These are phyloP conservation scores for Cyclina sinensis DNA, from an alignment of 1,140 invertebrate species.

Conservation along the genomic window DNA sequence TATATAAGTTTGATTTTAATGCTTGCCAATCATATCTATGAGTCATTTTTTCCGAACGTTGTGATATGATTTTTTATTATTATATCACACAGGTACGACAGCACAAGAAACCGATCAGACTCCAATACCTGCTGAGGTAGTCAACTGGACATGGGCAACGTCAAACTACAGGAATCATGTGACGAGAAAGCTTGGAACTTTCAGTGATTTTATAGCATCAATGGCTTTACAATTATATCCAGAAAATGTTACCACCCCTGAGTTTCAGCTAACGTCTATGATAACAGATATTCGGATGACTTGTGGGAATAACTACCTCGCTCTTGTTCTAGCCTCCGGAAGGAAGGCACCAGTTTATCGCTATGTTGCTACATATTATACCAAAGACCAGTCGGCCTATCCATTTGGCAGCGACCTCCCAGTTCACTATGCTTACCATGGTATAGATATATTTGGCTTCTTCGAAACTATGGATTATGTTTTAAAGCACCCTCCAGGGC, in stretches of 20 bases:
- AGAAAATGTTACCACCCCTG: slow-evolving; percentile 2
- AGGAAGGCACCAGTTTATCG: slow-evolving; percentile 44
- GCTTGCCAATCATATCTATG: too few relatives aligned
- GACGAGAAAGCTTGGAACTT: slow-evolving; percentile 1
- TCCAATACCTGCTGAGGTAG: slow-evolving; percentile 21
- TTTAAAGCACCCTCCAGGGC: not conserved
- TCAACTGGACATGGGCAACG: too few relatives aligned
- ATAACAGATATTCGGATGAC: slow-evolving; percentile 28
- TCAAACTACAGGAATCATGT: slow-evolving; percentile 55
- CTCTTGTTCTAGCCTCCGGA: not conserved
- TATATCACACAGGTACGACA: slow-evolving; percentile 71
- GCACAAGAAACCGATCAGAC: slow-evolving; percentile 65
- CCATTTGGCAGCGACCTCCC: slow-evolving; percentile 20
- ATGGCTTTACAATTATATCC: slow-evolving; percentile 54
- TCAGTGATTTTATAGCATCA: slow-evolving; percentile 34
- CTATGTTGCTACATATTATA: slow-evolving; percentile 51
- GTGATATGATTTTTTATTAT: too few relatives aligned
- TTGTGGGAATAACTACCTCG: slow-evolving; percentile 53
- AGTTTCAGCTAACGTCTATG: slow-evolving; percentile 46
- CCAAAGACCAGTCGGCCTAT: not conserved
- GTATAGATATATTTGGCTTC: slow-evolving; percentile 72
- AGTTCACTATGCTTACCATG: slow-evolving; percentile 66
- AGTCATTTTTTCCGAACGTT: too few relatives aligned
- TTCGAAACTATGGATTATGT: slow-evolving; percentile 58
- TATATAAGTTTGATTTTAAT: too few relatives aligned